phyloP scores from a whole-genome alignment of 1,140 invertebrate genomes.

The Bombus superbus region DNA sequence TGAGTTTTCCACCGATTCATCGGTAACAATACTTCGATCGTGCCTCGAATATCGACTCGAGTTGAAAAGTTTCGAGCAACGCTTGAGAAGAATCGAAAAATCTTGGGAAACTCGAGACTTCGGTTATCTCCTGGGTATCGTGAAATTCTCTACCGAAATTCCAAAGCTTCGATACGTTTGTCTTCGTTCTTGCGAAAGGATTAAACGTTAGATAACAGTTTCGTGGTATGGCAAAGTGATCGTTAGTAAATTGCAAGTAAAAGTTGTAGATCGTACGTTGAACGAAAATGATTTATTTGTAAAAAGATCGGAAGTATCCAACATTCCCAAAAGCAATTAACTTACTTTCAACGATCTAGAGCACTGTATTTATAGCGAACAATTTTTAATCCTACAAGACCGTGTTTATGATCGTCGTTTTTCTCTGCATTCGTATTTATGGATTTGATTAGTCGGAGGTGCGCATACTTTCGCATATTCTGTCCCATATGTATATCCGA shows the following conservation, averaged over 20 bases:
- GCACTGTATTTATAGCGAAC: no score
- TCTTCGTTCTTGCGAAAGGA: background rate
- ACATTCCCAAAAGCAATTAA: no score
- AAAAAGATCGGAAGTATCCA: no score
- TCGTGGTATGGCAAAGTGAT: no score
- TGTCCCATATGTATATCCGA: background rate
- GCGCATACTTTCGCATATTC: background rate
- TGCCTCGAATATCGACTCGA: background rate
- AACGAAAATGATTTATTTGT: no score
- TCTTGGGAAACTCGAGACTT: background rate
- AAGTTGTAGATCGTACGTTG: no score
- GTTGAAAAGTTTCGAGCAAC: background rate
- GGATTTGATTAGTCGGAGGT: background rate
- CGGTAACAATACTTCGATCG: slow-evolving; percentile 20
- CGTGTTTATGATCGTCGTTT: no score
- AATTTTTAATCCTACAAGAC: no score
- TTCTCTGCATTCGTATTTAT: no score
- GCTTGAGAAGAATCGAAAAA: background rate
- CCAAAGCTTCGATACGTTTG: background rate
- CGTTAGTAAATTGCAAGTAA: no score
- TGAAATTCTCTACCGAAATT: background rate
- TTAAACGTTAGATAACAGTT: background rate
- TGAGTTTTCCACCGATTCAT: slow-evolving; percentile 9
- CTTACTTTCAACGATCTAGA: no score
- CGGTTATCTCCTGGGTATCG: background rate